phyloP scores from a whole-genome alignment of 2,888 invertebrate genomes.

The Aspidiotus destructor region DNA sequence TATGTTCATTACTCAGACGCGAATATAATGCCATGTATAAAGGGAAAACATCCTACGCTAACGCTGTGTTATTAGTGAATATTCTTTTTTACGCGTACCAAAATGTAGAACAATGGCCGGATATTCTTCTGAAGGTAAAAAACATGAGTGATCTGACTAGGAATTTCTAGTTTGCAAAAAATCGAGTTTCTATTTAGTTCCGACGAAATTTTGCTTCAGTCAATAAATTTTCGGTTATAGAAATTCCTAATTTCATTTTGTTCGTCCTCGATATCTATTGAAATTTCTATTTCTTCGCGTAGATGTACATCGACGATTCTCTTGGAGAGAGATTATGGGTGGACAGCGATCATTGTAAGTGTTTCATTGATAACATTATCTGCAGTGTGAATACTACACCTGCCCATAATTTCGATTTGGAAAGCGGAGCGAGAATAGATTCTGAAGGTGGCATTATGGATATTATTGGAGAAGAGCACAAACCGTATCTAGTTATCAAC shows the following conservation, averaged over 20 bases:
- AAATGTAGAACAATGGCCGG: slow-evolving; percentile 82
- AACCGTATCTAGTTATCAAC: slow-evolving; percentile 6
- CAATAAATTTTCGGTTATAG: background rate
- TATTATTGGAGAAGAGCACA: slow-evolving; percentile 3
- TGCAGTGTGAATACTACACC: slow-evolving; percentile 73
- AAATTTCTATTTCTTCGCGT: slow-evolving; percentile 37
- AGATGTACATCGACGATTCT: slow-evolving; percentile 90
- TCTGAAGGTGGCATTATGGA: slow-evolving; percentile 9
- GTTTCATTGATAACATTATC: slow-evolving; percentile 81
- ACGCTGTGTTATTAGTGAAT: slow-evolving; percentile 64
- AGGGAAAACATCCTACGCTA: slow-evolving; percentile 36
- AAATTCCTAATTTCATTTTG: slow-evolving; percentile 4
- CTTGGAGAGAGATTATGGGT: slow-evolving; percentile 89
- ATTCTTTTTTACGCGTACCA: slow-evolving; percentile 69
- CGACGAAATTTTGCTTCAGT: background rate
- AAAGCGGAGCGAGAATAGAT: slow-evolving; percentile 21
- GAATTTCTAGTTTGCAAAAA: too few species aligned
- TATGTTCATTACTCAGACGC: slow-evolving; percentile 70
- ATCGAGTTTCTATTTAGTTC: too few species aligned
- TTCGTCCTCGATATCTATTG: background rate
- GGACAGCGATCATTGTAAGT: slow-evolving; percentile 80
- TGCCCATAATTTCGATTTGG: slow-evolving; percentile 47
- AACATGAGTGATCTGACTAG: too few species aligned
- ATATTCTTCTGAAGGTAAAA: slow-evolving; percentile 74
- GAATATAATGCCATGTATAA: slow-evolving; percentile 45